phyloP scores from a whole-genome alignment of 1,140 invertebrate genomes.

The Pectinophora gossypiella region DNA sequence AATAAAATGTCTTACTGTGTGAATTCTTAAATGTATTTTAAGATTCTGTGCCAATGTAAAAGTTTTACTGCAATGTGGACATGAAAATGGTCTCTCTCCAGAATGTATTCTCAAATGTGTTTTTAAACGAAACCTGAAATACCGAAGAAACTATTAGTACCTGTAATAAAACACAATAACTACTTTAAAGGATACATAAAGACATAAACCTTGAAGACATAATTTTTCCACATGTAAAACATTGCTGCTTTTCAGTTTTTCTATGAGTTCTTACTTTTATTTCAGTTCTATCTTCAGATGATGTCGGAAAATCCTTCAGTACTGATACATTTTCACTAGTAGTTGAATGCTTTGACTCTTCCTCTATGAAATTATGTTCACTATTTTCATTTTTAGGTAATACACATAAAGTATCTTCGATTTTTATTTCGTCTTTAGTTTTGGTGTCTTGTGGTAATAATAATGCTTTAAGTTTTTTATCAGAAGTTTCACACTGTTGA shows the following conservation, averaged over 20 bases:
- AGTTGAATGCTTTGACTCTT: too few relatives aligned
- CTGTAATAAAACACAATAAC: conserved; percentile 1
- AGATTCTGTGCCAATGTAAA: conserved; percentile 63
- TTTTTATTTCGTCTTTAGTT: too few relatives aligned
- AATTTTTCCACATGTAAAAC: conserved; percentile 69
- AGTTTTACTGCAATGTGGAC: conserved; percentile 67
- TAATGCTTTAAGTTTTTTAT: conserved; percentile 39
- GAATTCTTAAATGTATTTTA: conserved; percentile 75
- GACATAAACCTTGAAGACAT: conserved; percentile 62
- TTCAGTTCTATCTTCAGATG: conserved; percentile 5
- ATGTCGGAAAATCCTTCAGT: too few relatives aligned
- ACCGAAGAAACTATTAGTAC: neutral
- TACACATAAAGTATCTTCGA: too few relatives aligned
- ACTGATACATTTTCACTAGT: too few relatives aligned
- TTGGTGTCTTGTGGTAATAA: too few relatives aligned
- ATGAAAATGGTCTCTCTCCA: conserved; percentile 93
- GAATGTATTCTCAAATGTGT: conserved; percentile 95
- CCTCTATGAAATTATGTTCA: too few relatives aligned
- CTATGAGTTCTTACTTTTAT: conserved; percentile 9
- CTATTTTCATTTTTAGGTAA: too few relatives aligned
- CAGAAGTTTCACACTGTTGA: conserved; percentile 52
- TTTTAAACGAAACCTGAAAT: conserved; percentile 82
- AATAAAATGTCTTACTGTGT: conserved; percentile 61
- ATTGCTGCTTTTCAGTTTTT: conserved; percentile 46
- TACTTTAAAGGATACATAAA: too few relatives aligned